Base-by-base conservation (phyloP, 2,888 invertebrate genomes). In the Chaetogeoica ovagalla region DNA sequence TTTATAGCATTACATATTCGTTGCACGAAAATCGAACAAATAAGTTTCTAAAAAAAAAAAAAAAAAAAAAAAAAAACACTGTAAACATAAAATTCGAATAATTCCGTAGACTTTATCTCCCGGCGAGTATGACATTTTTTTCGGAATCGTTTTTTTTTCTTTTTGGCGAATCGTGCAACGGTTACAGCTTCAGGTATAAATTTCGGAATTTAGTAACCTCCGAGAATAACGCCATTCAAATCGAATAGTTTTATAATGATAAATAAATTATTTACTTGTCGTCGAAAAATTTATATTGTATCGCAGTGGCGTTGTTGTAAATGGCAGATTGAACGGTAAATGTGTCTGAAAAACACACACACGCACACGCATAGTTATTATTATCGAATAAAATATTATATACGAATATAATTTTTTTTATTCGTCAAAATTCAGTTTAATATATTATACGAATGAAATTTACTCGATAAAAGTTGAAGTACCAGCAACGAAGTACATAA, bases 201-300 rank as follows among this genome's bases (percentile, higher is more conserved):
- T 13, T 0, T 1, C 13, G 1, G 8, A 13, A 48, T 11, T 11
- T 3, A 2, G 13, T n/a, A 48, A 13, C 48, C 1, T 48, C 48
- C 11, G 1, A 9, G 13, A 9, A 48, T 3, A 30, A 4, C 13
- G 11, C 11, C 13, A 13, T 15, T 11, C 13, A 11, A 1, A 15
- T 48, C 11, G 1, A 48, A 48, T n/a, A 48, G 48, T 48, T 48
- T 48, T 48, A 7, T 48, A 8, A 19, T 17, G 2, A 13, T 62
- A 21, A 21, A 15, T 7, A 37, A n/a, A n/a, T n/a, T n/a, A n/a
- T n/a, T 59, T 69, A 77, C 76, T 77, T 69, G 60, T 60, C 7
- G 19, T 77, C 68, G 7, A 48, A 30, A 37, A 69, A 59, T 21
- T 48, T 37, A 17, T 60, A 77, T 15, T 21, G 59, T 17, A 77